A percentile compares a stretch with the other conserved stretches of the same genome.
Evolutionary conservation across 1,140 invertebrate species (phyloP).

Genomic region (Drosophila ironensis): DNA sequence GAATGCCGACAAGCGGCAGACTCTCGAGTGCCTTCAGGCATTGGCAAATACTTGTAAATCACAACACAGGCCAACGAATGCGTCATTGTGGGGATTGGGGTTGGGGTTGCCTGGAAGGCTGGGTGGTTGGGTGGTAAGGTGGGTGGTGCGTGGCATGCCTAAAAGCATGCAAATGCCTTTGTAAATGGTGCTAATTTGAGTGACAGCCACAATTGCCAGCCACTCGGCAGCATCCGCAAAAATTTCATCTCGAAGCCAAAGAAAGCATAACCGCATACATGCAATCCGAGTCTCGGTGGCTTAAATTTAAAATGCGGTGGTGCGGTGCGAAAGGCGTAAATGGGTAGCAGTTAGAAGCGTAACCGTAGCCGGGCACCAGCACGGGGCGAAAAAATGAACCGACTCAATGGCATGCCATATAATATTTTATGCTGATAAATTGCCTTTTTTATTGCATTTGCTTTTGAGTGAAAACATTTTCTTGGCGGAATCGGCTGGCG

Average conservation of each 20-base stretch:
- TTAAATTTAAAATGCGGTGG: constrained; percentile 60
- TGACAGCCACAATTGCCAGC: constrained; percentile 61
- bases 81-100: constrained; percentile 21
- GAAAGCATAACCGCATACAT: constrained; percentile 8
- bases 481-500: constrained; percentile 32
- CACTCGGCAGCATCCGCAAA: constrained; percentile 18
- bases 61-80: constrained; percentile 51
- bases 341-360: constrained; percentile 42
- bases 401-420: constrained; percentile 78
- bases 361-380: neutral
- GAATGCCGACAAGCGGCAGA: constrained; percentile 6
- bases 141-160: constrained; percentile 34
- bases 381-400: constrained; percentile 58
- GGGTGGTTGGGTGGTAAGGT: too few relatives aligned
- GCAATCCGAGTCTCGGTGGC: constrained; percentile 47
- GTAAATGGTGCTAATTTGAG: constrained; percentile 64
- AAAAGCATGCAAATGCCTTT: constrained; percentile 59
- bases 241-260: constrained; percentile 14
- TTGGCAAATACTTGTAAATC: constrained; percentile 68
- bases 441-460: constrained; percentile 79
- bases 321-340: constrained; percentile 54
- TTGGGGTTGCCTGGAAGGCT: neutral
- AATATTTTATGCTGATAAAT: constrained; percentile 81
- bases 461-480: constrained; percentile 81
- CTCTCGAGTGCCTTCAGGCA: constrained; percentile 51